Evolutionary conservation across 2,113 vertebrate genomes (phyloP).

Genomic region (Nerophis lumbriciformis): DNA sequence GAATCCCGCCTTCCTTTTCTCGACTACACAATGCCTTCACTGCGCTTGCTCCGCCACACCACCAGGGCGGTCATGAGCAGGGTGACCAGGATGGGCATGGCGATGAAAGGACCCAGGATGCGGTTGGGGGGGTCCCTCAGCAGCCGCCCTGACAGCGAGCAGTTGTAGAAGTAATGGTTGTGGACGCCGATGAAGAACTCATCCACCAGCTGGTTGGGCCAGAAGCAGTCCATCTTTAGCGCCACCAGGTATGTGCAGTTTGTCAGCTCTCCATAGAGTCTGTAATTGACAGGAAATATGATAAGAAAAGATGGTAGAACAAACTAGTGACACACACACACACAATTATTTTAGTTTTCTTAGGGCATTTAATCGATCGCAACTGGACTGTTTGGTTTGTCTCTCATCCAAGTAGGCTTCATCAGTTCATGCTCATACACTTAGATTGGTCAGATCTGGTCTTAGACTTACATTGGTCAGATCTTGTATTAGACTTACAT

Average conservation of each 20-base stretch:
- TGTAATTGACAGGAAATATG: constrained; percentile 38
- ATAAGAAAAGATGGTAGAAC: neutral
- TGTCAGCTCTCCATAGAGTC: constrained; percentile 80
- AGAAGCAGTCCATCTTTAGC: constrained; percentile 77
- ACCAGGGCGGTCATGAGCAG: constrained; percentile 86
- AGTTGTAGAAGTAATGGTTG: constrained; percentile 82
- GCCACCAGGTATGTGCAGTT: constrained; percentile 84
- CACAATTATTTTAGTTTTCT: no score
- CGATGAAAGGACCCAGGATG: constrained; percentile 85
- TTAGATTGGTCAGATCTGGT: no score
- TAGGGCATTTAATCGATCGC: no score
- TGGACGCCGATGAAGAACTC: constrained; percentile 85
- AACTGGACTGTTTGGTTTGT: no score
- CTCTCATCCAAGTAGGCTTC: no score
- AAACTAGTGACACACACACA: no score
- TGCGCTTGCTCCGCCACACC: constrained; percentile 88
- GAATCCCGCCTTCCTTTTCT: neutral
- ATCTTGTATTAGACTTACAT: no score
- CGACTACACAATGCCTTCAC: constrained; percentile 78
- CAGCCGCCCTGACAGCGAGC: constrained; percentile 76
- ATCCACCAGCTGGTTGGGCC: constrained; percentile 87
- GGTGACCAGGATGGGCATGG: constrained; percentile 81
- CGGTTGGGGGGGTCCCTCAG: constrained; percentile 80
- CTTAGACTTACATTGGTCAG: no score
- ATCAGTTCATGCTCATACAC: no score